Evolutionary conservation across 1,140 invertebrate species (phyloP), one percentile per base, ranked within the genome.

Genomic region (Teleopsis dalmanni): DNA sequence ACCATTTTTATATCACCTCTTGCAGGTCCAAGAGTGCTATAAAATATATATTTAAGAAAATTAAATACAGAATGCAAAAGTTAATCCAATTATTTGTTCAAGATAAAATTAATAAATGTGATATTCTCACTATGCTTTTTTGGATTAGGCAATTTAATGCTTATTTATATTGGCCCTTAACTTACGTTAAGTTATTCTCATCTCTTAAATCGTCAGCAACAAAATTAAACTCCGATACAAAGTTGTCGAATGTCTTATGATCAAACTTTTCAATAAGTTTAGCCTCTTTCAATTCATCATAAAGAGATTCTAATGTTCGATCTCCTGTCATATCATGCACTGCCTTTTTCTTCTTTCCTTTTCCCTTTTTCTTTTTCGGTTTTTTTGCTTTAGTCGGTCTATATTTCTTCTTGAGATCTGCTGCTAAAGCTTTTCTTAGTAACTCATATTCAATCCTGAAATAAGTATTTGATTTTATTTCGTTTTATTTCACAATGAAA

Each of bases 271-370:
- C 77, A 45, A 93, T 86, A 11, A 94, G 83, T 6, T 82, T 83
- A 50, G 84, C 78, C 19, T 77, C 75, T 4, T 88, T 74, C 6
- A 93, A 63, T 69, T 94, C 89, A 58, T 91, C 81, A 65, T 85
- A 88, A 3, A 90, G 63, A 2, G 84, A 86, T 55, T 88, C 83
- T 4, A 79, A 75, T 1, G 81, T 81, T 56, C 84, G 72, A 57
- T 91, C 82, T 3, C 79, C 84, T 7, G 88, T 92, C 9, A 87
- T 67, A 73, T 92, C 88, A 18, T 71, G 67, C 3, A 47, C 38
- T 52, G 83, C 84, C 56, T 82, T 87, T 62, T 84, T 84, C 48
- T 77, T 81, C 48, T 79, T 83, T 52, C 79, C 81, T 34, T 62
- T 66, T 26, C 72, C 71, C 14, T 58, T 54, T 43, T 62, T 65